These are phyloP conservation scores for Centrocercus urophasianus DNA, from an alignment of 2,113 vertebrate species.

Conservation along the genomic window DNA sequence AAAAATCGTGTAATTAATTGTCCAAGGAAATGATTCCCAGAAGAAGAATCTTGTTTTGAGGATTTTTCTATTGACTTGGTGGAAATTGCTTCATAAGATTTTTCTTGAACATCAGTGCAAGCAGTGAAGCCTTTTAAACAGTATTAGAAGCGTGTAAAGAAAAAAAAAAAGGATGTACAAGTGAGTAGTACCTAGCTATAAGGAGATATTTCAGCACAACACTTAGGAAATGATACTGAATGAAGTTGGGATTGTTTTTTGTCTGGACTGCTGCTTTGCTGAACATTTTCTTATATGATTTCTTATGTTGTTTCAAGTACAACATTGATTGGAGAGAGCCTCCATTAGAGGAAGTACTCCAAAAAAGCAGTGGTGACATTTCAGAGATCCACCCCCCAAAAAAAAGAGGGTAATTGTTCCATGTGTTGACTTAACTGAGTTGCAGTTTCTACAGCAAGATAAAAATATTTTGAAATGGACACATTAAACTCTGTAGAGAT, in stretches of 20 bases:
- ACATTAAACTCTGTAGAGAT: background rate
- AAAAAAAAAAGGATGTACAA: background rate
- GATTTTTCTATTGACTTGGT: background rate
- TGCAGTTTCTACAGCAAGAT: background rate
- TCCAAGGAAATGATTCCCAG: background rate
- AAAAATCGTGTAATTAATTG: background rate
- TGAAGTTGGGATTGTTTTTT: background rate
- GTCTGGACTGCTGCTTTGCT: background rate
- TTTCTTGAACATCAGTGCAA: background rate
- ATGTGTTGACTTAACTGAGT: background rate
- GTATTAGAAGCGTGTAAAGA: background rate
- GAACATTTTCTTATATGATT: background rate
- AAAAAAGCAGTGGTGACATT: background rate
- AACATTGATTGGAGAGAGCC: background rate
- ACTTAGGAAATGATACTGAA: background rate
- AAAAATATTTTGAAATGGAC: background rate
- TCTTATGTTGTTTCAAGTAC: background rate
- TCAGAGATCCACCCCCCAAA: background rate
- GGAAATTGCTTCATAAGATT: background rate
- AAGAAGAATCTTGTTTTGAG: background rate
- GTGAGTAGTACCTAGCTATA: background rate
- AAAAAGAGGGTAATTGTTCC: background rate
- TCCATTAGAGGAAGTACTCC: background rate
- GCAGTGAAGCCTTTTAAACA: background rate
- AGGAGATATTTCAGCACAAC: background rate